Evolutionary conservation across 1,140 invertebrate species (phyloP).

Genomic region (Cepaea nemoralis): DNA sequence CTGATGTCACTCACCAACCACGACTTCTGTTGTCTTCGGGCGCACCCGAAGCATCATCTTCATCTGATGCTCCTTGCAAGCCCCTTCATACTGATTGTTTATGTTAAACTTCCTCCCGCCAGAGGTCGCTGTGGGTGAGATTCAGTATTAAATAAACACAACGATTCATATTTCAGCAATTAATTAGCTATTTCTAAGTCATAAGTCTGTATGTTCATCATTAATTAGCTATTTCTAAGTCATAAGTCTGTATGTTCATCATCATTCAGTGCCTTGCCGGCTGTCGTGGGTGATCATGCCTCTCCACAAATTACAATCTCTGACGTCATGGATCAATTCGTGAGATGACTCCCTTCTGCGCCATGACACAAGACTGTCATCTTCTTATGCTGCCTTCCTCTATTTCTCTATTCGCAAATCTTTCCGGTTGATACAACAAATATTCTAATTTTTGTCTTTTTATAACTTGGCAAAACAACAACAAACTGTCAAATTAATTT

Average conservation of each 20-base stretch:
- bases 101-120: constrained; percentile 30
- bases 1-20: neutral
- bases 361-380: too few species aligned
- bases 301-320: too few species aligned
- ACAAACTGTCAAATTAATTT: too few species aligned
- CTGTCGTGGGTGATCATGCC: too few species aligned
- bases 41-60: constrained; percentile 36
- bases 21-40: constrained; percentile 6
- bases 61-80: constrained; percentile 40
- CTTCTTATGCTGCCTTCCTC: too few species aligned
- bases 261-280: too few species aligned
- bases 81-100: constrained; percentile 45
- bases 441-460: too few species aligned
- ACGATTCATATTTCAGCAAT: neutral
- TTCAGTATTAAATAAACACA: neutral
- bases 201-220: neutral
- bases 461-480: too few species aligned
- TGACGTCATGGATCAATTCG: too few species aligned
- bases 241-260: neutral
- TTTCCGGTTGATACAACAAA: too few species aligned
- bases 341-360: too few species aligned
- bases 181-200: neutral
- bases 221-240: neutral
- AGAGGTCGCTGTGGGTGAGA: constrained; percentile 39
- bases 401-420: neutral